phyloP scores from a whole-genome alignment of 1,140 invertebrate species.

The Muscidifurax raptorellus region DNA sequence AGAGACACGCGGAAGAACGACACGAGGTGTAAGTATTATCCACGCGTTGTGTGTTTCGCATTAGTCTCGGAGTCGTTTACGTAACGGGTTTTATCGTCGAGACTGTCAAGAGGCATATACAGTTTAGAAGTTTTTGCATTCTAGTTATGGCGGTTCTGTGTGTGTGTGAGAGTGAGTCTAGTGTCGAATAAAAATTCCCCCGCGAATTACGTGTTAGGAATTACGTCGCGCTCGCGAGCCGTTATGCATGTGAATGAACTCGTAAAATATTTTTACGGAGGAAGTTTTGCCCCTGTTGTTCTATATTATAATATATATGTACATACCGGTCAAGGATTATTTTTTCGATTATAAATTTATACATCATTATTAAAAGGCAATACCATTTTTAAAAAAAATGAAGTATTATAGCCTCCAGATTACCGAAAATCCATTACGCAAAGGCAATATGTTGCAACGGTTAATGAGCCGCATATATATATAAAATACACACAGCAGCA shows the following conservation, averaged over 20 bases:
- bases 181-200: neutral
- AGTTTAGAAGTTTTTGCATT: neutral
- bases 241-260: slow-evolving; percentile 1
- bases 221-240: neutral
- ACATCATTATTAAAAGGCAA: too few relatives aligned
- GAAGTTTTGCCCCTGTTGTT: neutral
- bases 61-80: neutral
- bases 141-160: neutral
- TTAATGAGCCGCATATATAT: neutral
- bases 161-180: neutral
- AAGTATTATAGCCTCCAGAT: too few relatives aligned
- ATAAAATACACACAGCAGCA: neutral
- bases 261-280: neutral
- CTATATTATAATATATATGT: too few relatives aligned
- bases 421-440: neutral
- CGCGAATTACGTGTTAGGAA: neutral
- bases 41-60: too few relatives aligned
- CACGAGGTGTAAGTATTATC: neutral
- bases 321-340: too few relatives aligned
- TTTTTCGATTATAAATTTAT: too few relatives aligned
- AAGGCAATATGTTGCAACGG: neutral
- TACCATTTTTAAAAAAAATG: too few relatives aligned
- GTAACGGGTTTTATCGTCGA: slow-evolving; percentile 5
- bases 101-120: neutral
- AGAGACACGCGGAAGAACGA: neutral